Evolutionary conservation across 2,797 vertebrate species (phyloP), one percentile per base, ranked within the genome.

Genomic region (Champsocephalus esox): DNA sequence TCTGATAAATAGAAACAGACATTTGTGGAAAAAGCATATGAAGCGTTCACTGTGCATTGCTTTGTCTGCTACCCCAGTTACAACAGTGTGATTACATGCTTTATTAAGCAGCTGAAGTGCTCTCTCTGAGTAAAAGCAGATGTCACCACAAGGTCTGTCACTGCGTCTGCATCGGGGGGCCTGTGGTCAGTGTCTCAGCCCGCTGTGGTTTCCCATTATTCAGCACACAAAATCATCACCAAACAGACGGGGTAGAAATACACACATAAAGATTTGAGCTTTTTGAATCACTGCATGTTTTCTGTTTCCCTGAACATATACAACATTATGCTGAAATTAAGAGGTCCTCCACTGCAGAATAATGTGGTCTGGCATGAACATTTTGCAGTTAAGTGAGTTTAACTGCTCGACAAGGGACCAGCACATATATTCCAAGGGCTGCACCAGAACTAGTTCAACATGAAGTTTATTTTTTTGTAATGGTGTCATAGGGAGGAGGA

Each of bases 121-220:
- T 93, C 89, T 83, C 77, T 63, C 87, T 93, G 94, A 94, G 93
- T 92, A 89, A 91, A 94, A 94, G 90, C 94, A 95, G 92, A 94
- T 94, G 94, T 93, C 92, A 93, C 92, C 89, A 69, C 92, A 87
- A 89, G 86, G 83, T 90, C 87, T 94, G 92, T 94, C 93, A 82
- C 90, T 80, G 91, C 82, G 85, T 90, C 88, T 86, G 90, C 85
- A 91, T 87, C 17, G 34, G 77, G 79, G 87, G 87, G 89, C 90
- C 86, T 93, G 89, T 92, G 89, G 91, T 91, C 88, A 89, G 87
- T 84, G 85, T 90, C 87, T 90, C 84, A 60, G 80, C 86, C 81
- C 56, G 82, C 85, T 90, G 83, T 5, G 88, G 78, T 79, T 88
- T 86, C 66, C 81, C 83, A 77, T 84, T 85, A 70, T 73, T 72